These are phyloP conservation scores for Psittacula cyanocephala DNA, from an alignment of 2,113 vertebrate genomes.

Conservation along the genomic window DNA sequence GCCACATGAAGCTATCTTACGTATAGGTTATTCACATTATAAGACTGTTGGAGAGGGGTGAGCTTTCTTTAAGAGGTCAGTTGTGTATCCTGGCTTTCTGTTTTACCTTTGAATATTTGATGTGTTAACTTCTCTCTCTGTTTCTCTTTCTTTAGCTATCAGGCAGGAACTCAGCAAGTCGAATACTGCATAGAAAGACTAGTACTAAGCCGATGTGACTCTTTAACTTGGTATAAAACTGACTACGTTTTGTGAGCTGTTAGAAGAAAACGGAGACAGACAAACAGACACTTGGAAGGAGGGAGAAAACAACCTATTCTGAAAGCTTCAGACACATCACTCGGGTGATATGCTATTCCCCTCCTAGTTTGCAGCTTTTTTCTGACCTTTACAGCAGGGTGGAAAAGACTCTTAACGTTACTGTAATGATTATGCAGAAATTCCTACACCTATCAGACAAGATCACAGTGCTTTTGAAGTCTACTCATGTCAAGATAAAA, in stretches of 20 bases:
- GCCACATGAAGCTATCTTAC: neutral
- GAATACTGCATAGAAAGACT: slow-evolving; percentile 86
- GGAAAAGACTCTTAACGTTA: slow-evolving; percentile 76
- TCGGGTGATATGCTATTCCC: slow-evolving; percentile 71
- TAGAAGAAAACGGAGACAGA: slow-evolving; percentile 72
- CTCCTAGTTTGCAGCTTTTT: slow-evolving; percentile 76
- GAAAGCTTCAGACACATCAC: slow-evolving; percentile 70
- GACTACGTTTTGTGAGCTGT: slow-evolving; percentile 74
- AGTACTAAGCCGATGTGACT: slow-evolving; percentile 67
- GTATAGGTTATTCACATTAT: accelerated
- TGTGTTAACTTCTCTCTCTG: neutral
- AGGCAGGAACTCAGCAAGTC: slow-evolving; percentile 96
- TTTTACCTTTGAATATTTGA: neutral
- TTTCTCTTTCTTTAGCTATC: slow-evolving; percentile 80
- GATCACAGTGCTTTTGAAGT: slow-evolving; percentile 75
- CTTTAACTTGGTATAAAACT: slow-evolving; percentile 75
- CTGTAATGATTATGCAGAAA: slow-evolving; percentile 85
- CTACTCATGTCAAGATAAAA: slow-evolving; percentile 73
- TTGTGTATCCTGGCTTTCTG: neutral
- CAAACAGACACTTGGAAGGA: slow-evolving; percentile 65
- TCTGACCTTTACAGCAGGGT: slow-evolving; percentile 75
- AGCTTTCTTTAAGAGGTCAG: neutral
- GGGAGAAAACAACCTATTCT: slow-evolving; percentile 62
- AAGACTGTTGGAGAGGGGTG: neutral
- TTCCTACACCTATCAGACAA: slow-evolving; percentile 74